Evolutionary conservation across 2,888 invertebrate species (phyloP), one percentile per base, ranked within the genome.

Genomic region (Agonopterix subpropinquella): DNA sequence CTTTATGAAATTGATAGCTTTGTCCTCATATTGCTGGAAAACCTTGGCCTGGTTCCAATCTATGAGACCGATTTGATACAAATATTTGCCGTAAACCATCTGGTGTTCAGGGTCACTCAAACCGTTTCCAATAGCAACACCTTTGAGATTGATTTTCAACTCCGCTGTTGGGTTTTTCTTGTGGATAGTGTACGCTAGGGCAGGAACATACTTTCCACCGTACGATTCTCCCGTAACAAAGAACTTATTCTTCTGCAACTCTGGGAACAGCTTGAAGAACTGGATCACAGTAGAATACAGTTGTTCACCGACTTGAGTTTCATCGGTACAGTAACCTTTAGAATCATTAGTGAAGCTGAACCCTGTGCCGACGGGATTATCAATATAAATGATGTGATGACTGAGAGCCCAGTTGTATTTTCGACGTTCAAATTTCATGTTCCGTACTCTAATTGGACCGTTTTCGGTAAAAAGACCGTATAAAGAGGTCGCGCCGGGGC

Each of bases 321-420:
- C 93, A 73, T 95, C 93, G 4, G 84, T 91, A 8, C 94, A 94
- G 77, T 94, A 97, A 0, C 97, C 97, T 49, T 78, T 90, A 13
- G 93, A 92, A 49, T 91, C 79, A 3, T 92, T 90, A 0, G 97
- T 96, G 66, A 96, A 97, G 79, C 97, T 97, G 71, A 94, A 98
- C 0, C 98, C 98, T 2, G 96, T 94, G 1, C 97, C 96, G 0
- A 96, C 98, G 0, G 98, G 98, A 77, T 96, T 98, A 74, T 98
- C 98, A 49, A 98, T 94, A 73, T 95, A 98, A 48, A 98, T 90
- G 42, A 98, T 79, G 60, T 94, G 92, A 73, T 95, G 95, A 8
- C 91, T 92, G 41, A 90, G 80, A 49, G 92, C 93, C 98, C 98
- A 98, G 8, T 94, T 91, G 61, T 93, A 93, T 60, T 94, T 91